Conservation (phyloP, 2,888 invertebrate genomes). For the Empis stercorea region DNA sequence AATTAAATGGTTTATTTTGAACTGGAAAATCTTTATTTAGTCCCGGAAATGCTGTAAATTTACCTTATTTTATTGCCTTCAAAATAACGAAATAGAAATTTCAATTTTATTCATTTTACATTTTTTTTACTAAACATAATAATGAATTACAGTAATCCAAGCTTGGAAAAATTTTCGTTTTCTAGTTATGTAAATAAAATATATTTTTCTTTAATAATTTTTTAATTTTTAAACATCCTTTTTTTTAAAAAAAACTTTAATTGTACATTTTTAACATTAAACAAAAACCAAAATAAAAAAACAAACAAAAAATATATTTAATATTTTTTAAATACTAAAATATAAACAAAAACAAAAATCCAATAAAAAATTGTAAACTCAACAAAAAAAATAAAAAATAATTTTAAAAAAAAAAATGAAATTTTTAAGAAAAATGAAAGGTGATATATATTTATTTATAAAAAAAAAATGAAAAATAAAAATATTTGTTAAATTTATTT, state of each 20-base stretch:
- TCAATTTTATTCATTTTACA: too few species aligned
- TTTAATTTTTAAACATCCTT: slow-evolving; percentile 15
- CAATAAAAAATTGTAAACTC: neutral
- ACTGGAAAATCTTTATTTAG: too few species aligned
- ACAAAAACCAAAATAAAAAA: slow-evolving; percentile 13
- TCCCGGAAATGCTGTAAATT: too few species aligned
- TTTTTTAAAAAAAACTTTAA: slow-evolving; percentile 6
- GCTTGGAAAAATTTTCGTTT: too few species aligned
- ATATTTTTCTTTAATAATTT: too few species aligned
- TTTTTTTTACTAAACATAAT: too few species aligned
- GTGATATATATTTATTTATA: slow-evolving; percentile 13
- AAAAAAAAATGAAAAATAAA: slow-evolving; percentile 6
- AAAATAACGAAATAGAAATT: too few species aligned
- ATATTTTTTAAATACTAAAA: slow-evolving; percentile 14
- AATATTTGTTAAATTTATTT: slow-evolving; percentile 14
- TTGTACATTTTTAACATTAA: slow-evolving; percentile 8
- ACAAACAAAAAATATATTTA: slow-evolving; percentile 14
- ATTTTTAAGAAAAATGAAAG: slow-evolving; percentile 15
- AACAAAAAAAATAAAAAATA: neutral
- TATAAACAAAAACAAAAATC: slow-evolving; percentile 3
- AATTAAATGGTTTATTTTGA: too few species aligned
- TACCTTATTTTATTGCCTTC: too few species aligned
- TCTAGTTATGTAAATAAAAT: too few species aligned
- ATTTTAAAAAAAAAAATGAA: slow-evolving; percentile 10
- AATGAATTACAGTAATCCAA: too few species aligned